phyloP scores from a whole-genome alignment of 2,113 vertebrate genomes.

The Pionites leucogaster region DNA sequence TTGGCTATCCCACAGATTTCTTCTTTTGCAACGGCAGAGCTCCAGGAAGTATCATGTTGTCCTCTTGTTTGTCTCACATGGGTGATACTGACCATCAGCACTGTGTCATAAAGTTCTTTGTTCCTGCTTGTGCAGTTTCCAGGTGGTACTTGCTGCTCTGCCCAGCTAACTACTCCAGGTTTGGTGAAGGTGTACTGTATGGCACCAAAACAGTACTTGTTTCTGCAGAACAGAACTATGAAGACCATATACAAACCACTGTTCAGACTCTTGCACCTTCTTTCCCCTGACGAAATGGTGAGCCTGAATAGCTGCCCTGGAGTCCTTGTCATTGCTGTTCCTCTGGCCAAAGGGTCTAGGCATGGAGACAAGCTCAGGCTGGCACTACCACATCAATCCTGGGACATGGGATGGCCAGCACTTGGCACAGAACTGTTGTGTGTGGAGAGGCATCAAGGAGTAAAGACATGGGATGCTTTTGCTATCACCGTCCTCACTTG shows the following conservation, averaged over 20 bases:
- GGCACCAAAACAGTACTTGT: background rate
- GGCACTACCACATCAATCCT: background rate
- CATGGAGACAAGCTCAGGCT: background rate
- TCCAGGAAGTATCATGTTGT: background rate
- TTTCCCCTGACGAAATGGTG: background rate
- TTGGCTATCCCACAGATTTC: background rate
- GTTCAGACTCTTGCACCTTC: background rate
- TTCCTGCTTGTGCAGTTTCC: background rate
- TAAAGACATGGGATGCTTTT: background rate
- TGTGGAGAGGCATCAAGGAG: background rate
- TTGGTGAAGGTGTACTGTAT: background rate
- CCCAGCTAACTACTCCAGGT: background rate
- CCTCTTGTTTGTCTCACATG: background rate
- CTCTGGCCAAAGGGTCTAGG: background rate
- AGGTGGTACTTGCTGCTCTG: background rate
- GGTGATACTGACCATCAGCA: background rate
- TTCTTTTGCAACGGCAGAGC: background rate
- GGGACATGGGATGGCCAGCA: no score
- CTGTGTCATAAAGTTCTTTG: background rate
- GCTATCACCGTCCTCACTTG: background rate
- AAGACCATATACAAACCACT: background rate
- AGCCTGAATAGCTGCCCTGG: background rate
- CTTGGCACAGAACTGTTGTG: background rate
- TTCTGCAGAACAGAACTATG: background rate
- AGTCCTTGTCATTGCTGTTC: background rate